Evolutionary conservation across 1,140 invertebrate species (phyloP).

Genomic region (Brachystomella parvula): DNA sequence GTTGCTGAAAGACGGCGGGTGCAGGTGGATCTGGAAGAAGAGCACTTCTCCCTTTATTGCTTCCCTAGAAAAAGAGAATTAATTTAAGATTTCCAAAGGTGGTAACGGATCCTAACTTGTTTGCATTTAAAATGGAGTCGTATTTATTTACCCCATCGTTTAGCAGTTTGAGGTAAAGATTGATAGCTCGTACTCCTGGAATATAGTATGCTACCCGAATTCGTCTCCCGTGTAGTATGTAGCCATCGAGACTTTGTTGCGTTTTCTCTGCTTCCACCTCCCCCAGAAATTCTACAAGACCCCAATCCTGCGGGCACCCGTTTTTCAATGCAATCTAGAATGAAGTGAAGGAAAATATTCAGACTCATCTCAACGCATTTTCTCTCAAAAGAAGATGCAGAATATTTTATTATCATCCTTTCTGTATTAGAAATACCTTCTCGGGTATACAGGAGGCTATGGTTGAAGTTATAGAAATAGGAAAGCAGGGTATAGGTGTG

Average conservation of each 20-base stretch:
- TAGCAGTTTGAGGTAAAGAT: slow-evolving; percentile 49
- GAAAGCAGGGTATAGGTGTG: too few species aligned
- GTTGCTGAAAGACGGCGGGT: slow-evolving; percentile 46
- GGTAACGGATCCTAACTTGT: background rate
- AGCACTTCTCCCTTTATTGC: slow-evolving; percentile 44
- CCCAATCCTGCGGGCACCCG: slow-evolving; percentile 51
- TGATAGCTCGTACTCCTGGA: slow-evolving; percentile 51
- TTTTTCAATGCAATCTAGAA: slow-evolving; percentile 52
- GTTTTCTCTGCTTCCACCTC: slow-evolving; percentile 50
- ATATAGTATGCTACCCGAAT: slow-evolving; percentile 52
- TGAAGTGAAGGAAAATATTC: too few species aligned
- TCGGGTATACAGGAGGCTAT: too few species aligned
- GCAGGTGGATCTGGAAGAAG: slow-evolving; percentile 47
- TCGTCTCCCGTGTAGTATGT: slow-evolving; percentile 44
- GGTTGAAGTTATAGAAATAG: too few species aligned
- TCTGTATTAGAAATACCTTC: too few species aligned
- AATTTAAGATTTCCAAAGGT: too few species aligned
- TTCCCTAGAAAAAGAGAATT: slow-evolving; percentile 35
- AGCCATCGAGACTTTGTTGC: slow-evolving; percentile 44
- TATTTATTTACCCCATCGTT: slow-evolving; percentile 44
- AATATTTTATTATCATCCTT: too few species aligned
- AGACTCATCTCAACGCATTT: too few species aligned
- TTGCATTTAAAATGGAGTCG: slow-evolving; percentile 3
- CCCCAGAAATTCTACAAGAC: slow-evolving; percentile 50
- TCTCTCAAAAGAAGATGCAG: too few species aligned